phyloP scores from a whole-genome alignment of 2,113 vertebrate species.

The Daubentonia madagascariensis region DNA sequence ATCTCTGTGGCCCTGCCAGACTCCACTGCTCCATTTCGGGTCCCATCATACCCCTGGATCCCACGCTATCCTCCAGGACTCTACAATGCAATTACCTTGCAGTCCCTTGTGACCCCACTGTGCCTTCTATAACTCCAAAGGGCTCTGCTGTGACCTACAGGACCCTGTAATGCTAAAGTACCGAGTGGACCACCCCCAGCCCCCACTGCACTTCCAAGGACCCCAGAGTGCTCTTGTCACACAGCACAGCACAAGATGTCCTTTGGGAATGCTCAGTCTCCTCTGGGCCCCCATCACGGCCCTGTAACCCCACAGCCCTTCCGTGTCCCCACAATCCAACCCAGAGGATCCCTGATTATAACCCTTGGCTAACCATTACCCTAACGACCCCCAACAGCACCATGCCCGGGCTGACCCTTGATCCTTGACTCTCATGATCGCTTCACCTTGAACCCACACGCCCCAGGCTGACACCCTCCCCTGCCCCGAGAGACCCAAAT shows the following conservation, averaged over 20 bases:
- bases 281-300: not conserved
- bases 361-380: not conserved
- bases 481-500: not conserved
- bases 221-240: not conserved
- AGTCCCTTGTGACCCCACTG: not conserved
- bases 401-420: not conserved
- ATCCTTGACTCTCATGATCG: not conserved
- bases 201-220: not conserved
- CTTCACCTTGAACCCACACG: not conserved
- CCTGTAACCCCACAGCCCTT: no score
- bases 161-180: not conserved
- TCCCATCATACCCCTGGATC: not conserved
- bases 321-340: not conserved
- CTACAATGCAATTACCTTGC: not conserved
- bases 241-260: not conserved
- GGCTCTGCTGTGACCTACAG: not conserved
- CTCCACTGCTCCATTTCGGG: not conserved
- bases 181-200: not conserved
- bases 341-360: not conserved
- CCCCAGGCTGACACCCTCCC: not conserved
- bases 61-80: not conserved
- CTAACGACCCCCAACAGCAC: not conserved
- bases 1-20: not conserved
- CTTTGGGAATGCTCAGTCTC: not conserved
- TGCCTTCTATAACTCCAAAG: not conserved